Base-by-base conservation (phyloP, 2,797 vertebrate genomes). In the Pangasius sanitwongsei region DNA sequence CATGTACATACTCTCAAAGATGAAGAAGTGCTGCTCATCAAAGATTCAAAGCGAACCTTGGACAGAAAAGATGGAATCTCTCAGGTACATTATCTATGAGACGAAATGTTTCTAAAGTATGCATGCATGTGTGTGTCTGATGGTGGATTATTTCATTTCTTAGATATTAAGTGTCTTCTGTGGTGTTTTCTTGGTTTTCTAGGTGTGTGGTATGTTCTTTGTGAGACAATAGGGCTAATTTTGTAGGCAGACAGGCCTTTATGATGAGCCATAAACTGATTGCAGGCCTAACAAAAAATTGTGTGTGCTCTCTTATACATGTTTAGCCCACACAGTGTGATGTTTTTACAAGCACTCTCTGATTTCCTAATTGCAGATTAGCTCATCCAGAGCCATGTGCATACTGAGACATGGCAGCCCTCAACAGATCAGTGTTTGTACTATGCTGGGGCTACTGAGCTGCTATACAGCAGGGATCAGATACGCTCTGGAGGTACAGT, bases 11-110 rank as follows among this genome's bases (percentile, higher is more conserved):
- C 95, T 92, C 94, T 99, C 50, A 98, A 97, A 94, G 97, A 98
- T 91, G 97, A 98, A 3, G 98, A 99, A 93, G 96, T 99, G 87
- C 93, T 99, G 92, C 96, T 99, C 93, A 96, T 99, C 88, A 98
- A 96, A 95, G 97, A 98, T 92, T 90, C 95, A 61, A 97, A 96
- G 91, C 96, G 96, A 93, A 94, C 93, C 41, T 78, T 94, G 23
- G 94, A 94, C 84, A 94, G 92, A 88, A 94, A 94, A 88, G 93
- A 25, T 86, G 59, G 85, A 67, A 12, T 90, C 92, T 87, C 84
- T 34, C 92, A 93, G 92, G 91, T 93, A 89, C 44, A 59, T 61
- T 77, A 50, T 59, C 31, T 55, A 28, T 13, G 23, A 41, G 11
- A 5, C 67, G 15, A 44, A 78, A 16, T 65, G 59, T 15, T 57